Percentiles rank a stretch among this genome's conserved stretches.
Conservation (phyloP, 2,797 vertebrate species). For the Psittacula echo region DNA sequence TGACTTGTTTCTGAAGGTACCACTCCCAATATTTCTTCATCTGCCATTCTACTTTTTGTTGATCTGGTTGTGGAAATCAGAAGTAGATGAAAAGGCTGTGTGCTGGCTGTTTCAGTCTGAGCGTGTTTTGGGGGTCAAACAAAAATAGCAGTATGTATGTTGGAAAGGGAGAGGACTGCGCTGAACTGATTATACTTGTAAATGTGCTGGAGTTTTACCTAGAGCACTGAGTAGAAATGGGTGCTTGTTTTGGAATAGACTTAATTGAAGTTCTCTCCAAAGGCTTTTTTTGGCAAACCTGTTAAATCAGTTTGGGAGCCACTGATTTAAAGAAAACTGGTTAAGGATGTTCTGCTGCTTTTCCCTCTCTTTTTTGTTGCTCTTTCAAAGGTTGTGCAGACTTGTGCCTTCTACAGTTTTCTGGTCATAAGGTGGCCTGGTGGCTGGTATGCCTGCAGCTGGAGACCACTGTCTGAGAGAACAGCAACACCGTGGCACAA, state of each 20-base stretch:
- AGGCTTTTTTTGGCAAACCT: conserved; percentile 25
- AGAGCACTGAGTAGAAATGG: background rate
- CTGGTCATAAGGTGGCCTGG: background rate
- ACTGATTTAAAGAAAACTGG: background rate
- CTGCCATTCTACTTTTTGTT: background rate
- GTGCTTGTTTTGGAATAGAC: conserved; percentile 20
- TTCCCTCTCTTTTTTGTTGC: background rate
- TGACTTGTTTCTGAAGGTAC: background rate
- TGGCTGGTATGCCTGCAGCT: background rate
- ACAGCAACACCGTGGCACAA: background rate
- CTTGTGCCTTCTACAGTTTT: background rate
- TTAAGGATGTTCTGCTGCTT: background rate
- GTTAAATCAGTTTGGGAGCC: background rate
- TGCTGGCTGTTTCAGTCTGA: background rate
- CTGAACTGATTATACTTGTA: conserved; percentile 48
- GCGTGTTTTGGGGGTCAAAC: background rate
- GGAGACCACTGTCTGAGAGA: background rate
- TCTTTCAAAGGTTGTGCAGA: background rate
- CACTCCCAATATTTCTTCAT: background rate
- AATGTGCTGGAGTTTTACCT: conserved; percentile 40
- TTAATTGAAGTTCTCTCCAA: conserved; percentile 48
- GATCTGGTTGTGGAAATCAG: background rate
- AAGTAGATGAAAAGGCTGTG: background rate
- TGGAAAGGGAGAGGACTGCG: background rate
- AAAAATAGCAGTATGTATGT: background rate